Evolutionary conservation across 2,888 invertebrate genomes (phyloP), one percentile per base, ranked within the genome.

Genomic region (Sarcophaga variegata): DNA sequence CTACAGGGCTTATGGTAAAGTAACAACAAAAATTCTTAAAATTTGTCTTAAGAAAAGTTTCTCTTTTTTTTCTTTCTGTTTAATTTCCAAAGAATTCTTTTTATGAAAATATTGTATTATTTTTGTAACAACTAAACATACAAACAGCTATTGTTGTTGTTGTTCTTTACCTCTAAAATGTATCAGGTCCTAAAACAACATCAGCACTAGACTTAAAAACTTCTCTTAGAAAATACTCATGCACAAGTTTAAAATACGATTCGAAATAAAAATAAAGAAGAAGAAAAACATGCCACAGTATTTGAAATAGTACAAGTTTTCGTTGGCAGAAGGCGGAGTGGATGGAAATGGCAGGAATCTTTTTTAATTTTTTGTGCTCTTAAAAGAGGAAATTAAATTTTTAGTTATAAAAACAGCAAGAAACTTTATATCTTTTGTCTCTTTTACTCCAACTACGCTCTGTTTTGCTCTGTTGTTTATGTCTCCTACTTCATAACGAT

Each of bases 1-100:
- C 83, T 74, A 27, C 79, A 83, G 83, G 83, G 63, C 79, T 83
- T 75, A 62, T 54, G 11, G 11, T 11, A 69, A 74, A 45, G 74
- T 12, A 25, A 22, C 4, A 63, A 49, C 37, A 37, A 62, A 6
- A 67, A 45, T 11, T 22, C 37, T 69, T 62, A 49, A 75, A 67
- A 77, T 63, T 60, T 69, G 20, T 83, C 20, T 62, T 62, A 37
- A 62, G 17, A 54, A 14, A 66, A 64, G 74, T 49, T 74, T 27
- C 47, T 22, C 20, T 66, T 66, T 20, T 78, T 20, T 63, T 70
- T 49, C 12, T 12, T 54, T 74, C 45, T 3, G 10, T 59, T 11
- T 69, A 62, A 27, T 74, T 27, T 59, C 37, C 37, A 37, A 37
- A 37, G 37, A 37, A 37, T 37, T 37, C 37, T 72, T 11, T 69